A percentile compares a stretch with the other conserved stretches of the same genome.
These are phyloP conservation scores for Caloenas nicobarica DNA, from an alignment of 2,113 vertebrate species.

Conservation along the genomic window DNA sequence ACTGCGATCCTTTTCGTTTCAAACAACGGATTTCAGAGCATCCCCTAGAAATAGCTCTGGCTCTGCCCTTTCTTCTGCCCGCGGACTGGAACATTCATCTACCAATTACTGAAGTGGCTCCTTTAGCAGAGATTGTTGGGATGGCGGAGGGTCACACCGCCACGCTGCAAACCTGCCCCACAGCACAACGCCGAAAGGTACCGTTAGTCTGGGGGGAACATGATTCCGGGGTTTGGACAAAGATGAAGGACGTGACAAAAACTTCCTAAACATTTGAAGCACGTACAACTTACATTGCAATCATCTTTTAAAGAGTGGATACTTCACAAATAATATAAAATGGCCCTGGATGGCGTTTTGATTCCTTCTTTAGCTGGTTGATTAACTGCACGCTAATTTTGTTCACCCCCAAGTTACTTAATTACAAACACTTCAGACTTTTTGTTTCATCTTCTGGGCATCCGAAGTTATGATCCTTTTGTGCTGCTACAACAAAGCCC, in stretches of 20 bases:
- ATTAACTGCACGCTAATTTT: not conserved
- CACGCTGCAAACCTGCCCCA: constrained; percentile 44
- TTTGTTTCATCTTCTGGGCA: not conserved
- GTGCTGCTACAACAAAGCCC: constrained; percentile 46
- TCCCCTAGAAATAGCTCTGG: constrained; percentile 56
- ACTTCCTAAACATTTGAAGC: constrained; percentile 31
- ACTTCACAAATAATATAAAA: not conserved
- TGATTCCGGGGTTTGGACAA: constrained; percentile 10
- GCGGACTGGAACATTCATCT: constrained; percentile 37
- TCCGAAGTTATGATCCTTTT: constrained; percentile 20
- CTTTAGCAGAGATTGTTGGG: constrained; percentile 14
- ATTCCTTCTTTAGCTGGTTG: constrained; percentile 1
- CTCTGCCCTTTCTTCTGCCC: constrained; percentile 60
- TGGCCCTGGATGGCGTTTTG: constrained; percentile 7
- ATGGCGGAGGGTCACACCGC: not conserved
- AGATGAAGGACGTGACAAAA: constrained; percentile 46
- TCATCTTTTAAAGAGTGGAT: not conserved
- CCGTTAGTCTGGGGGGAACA: not conserved
- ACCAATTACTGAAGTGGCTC: constrained; percentile 41
- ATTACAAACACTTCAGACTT: not conserved
- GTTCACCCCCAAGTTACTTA: not conserved
- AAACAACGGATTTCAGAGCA: constrained; percentile 51
- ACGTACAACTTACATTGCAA: not conserved
- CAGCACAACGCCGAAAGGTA: constrained; percentile 6
- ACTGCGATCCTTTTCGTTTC: constrained; percentile 30